Conservation (phyloP, 2,888 invertebrate genomes). For the Beris chalybata region DNA sequence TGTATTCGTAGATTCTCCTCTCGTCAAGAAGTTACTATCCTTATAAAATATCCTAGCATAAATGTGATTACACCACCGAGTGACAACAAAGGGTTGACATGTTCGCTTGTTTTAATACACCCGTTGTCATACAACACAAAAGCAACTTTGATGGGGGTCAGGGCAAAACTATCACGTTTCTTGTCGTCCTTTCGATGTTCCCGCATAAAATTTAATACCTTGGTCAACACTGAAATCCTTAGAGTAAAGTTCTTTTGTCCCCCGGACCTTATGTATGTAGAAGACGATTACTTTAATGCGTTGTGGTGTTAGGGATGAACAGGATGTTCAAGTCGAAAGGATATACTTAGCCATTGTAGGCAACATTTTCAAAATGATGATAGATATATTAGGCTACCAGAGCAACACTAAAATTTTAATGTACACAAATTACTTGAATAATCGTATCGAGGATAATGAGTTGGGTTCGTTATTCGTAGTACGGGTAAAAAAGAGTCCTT, state of each 20-base stretch:
- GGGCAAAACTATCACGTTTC: background rate
- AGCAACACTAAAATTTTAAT: too few relatives aligned
- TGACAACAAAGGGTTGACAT: slow-evolving; percentile 9
- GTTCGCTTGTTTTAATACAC: background rate
- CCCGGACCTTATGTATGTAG: background rate
- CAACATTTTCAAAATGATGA: too few relatives aligned
- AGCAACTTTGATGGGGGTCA: background rate
- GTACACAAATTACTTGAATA: too few relatives aligned
- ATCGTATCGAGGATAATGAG: too few relatives aligned
- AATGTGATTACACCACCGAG: slow-evolving; percentile 2
- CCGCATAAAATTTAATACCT: slow-evolving; percentile 9
- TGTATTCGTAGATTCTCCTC: background rate
- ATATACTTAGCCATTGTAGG: too few relatives aligned
- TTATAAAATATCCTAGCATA: background rate
- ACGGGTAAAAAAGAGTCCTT: too few relatives aligned
- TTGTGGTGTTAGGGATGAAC: too few relatives aligned
- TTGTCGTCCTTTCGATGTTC: background rate
- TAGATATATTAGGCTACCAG: too few relatives aligned
- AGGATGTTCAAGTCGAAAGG: too few relatives aligned
- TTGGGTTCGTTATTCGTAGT: too few relatives aligned
- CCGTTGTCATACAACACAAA: too few relatives aligned
- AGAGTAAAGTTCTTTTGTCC: background rate
- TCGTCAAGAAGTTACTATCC: background rate
- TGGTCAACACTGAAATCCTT: slow-evolving; percentile 5
- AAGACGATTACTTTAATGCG: slow-evolving; percentile 10